A percentile compares a stretch with the other conserved stretches of the same genome.
Conservation (phyloP, 2,888 invertebrate species). For the Drosophila rellima region DNA sequence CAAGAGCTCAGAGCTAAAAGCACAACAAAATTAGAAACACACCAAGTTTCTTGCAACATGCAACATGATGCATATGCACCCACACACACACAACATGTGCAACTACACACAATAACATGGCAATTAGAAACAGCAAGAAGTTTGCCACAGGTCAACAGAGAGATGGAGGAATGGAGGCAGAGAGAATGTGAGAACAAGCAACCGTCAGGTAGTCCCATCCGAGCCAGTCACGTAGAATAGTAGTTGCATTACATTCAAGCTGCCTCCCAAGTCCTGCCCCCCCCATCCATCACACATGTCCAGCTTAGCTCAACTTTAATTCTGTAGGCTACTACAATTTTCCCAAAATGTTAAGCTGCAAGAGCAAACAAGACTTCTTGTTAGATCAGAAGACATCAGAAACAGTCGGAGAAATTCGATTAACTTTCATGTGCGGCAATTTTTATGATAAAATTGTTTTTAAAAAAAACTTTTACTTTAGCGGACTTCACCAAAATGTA, state of each 20-base stretch:
- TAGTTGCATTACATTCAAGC: conserved; percentile 50
- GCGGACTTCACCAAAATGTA: no score
- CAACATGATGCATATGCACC: conserved; percentile 56
- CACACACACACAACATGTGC: conserved; percentile 3
- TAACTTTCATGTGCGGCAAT: conserved; percentile 11
- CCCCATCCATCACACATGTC: conserved; percentile 1
- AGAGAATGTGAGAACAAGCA: conserved; percentile 15
- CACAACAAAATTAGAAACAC: conserved; percentile 12
- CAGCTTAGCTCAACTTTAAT: conserved; percentile 29
- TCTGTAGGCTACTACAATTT: conserved; percentile 37
- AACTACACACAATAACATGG: conserved; percentile 42
- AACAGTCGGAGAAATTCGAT: conserved; percentile 12
- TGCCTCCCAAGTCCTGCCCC: conserved; percentile 9
- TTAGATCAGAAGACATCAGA: conserved; percentile 25
- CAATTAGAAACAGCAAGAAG: conserved; percentile 68
- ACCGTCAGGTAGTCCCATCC: conserved; percentile 14
- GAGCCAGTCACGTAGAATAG: conserved; percentile 59
- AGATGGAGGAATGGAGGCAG: conserved; percentile 16
- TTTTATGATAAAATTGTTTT: not conserved
- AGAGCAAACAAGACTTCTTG: conserved; percentile 12
- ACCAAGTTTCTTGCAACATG: conserved; percentile 45
- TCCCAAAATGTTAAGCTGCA: conserved; percentile 19
- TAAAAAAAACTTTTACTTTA: no score
- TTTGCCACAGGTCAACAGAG: conserved; percentile 49
- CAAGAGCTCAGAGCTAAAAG: conserved; percentile 19